phyloP scores from a whole-genome alignment of 2,797 vertebrate species.

The Discoglossus pictus region DNA sequence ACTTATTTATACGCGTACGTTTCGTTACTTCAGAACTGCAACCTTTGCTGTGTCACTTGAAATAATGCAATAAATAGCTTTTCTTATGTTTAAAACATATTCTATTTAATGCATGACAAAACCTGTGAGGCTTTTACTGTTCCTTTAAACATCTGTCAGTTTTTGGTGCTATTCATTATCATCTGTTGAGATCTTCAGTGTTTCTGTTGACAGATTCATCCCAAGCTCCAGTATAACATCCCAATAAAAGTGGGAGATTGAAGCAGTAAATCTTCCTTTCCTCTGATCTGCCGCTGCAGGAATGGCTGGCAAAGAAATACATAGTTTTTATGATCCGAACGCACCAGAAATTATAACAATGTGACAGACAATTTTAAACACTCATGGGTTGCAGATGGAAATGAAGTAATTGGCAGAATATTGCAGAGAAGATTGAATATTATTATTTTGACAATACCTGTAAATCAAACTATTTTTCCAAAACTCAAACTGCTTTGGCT shows the following conservation, averaged over 20 bases:
- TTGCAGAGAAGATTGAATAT: slow-evolving; percentile 30
- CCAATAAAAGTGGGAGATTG: slow-evolving; percentile 40
- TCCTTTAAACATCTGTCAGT: slow-evolving; percentile 23
- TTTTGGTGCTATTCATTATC: slow-evolving; percentile 14
- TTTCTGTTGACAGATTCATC: slow-evolving; percentile 26
- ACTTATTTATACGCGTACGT: no score
- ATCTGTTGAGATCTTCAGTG: slow-evolving; percentile 6
- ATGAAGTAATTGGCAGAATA: slow-evolving; percentile 18
- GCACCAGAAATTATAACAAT: slow-evolving; percentile 30
- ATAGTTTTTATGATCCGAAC: slow-evolving; percentile 19
- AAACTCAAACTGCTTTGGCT: neutral
- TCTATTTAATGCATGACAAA: no score
- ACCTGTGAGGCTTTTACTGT: no score
- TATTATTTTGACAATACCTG: slow-evolving; percentile 27
- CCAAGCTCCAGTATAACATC: slow-evolving; percentile 8
- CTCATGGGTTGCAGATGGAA: slow-evolving; percentile 16
- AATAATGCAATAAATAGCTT: no score
- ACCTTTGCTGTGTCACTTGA: no score
- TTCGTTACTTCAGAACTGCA: no score
- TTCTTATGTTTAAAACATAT: no score
- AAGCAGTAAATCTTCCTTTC: slow-evolving; percentile 25
- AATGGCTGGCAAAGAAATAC: slow-evolving; percentile 4
- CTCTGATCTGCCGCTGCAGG: neutral
- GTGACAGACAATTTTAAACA: slow-evolving; percentile 31
- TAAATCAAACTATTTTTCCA: slow-evolving; percentile 26